Evolutionary conservation across 2,797 vertebrate species (phyloP), one percentile per base, ranked within the genome.

Genomic region (Bucorvus abyssinicus): DNA sequence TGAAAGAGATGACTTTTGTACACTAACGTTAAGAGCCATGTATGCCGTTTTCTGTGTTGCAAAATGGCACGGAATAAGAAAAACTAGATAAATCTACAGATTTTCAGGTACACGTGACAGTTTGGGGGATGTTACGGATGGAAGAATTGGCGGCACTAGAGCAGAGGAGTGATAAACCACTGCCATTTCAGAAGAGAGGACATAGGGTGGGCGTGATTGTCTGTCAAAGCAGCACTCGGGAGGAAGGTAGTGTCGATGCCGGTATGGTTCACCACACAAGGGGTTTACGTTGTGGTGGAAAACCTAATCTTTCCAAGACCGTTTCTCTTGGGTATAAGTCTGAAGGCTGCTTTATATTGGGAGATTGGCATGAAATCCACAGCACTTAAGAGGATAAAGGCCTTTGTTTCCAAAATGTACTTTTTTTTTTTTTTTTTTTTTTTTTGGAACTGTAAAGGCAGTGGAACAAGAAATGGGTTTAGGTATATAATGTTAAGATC

Each of bases 341-440:
- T 92, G 93, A 79, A 91, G 91, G 79, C 95, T 96, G 94, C 89
- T 97, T 96, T 94, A 3, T 93, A 74, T 70, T 90, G 96, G 80
- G 91, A 94, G 95, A 94, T 91, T 94, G 95, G 96, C 95, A 76
- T 93, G 89, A 94, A 95, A 96, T 91, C 95, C 80, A 81, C 70
- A 76, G 87, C 85, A 90, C 73, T 92, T 91, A 87, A 79, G 85
- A 88, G 87, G 91, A 94, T 94, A 94, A 92, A 94, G 93, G 83
- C 95, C 77, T 94, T 90, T 97, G 95, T 96, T 94, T 96, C 93
- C 94, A 91, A 94, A 95, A 86, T 29, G 59, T 89, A 81, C 81
- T 1, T 15, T 26, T 82, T 60, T 90, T 93, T 95, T n/a, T n/a
- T n/a, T n/a, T n/a, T n/a, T n/a, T n/a, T n/a, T n/a, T n/a, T n/a